Percentiles rank a stretch among this genome's conserved stretches.
Conservation (phyloP, 2,113 vertebrate genomes). For the Cisticola juncidis region DNA sequence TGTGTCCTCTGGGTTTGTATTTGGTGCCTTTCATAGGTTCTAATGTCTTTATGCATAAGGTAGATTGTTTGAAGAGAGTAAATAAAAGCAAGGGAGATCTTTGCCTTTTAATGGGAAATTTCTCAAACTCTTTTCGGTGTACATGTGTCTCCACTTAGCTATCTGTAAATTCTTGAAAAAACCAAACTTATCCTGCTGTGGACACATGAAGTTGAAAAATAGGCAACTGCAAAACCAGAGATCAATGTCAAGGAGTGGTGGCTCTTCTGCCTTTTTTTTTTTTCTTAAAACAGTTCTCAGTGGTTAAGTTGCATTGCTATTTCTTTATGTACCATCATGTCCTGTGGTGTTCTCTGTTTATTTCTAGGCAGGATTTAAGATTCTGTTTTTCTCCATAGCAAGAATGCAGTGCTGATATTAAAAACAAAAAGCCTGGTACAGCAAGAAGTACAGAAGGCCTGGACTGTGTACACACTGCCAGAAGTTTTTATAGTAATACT, state of each 20-base stretch:
- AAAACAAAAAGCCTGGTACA: constrained; percentile 55
- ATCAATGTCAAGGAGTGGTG: constrained; percentile 12
- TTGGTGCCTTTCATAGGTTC: neutral
- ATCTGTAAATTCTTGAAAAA: neutral
- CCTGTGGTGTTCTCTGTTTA: neutral
- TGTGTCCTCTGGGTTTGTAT: neutral
- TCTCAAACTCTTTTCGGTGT: neutral
- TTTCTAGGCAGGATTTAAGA: constrained; percentile 7
- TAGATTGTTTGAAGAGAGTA: neutral
- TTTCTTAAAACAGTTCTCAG: constrained; percentile 17
- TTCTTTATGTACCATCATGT: constrained; percentile 27
- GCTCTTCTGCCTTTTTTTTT: constrained; percentile 40
- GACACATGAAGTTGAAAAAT: constrained; percentile 20
- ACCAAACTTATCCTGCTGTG: neutral
- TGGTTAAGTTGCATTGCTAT: constrained; percentile 10
- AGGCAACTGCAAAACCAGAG: neutral
- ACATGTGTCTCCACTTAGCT: neutral
- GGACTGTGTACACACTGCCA: constrained; percentile 63
- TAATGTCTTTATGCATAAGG: neutral
- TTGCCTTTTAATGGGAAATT: neutral
- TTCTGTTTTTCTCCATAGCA: constrained; percentile 34
- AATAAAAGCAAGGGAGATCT: neutral
- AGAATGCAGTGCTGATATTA: neutral
- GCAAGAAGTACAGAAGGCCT: constrained; percentile 49
- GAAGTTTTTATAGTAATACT: constrained; percentile 84